Evolutionary conservation across 92 coral and sea anemone genomes (phyloP).

Genomic region (Phymanthus crucifer): DNA sequence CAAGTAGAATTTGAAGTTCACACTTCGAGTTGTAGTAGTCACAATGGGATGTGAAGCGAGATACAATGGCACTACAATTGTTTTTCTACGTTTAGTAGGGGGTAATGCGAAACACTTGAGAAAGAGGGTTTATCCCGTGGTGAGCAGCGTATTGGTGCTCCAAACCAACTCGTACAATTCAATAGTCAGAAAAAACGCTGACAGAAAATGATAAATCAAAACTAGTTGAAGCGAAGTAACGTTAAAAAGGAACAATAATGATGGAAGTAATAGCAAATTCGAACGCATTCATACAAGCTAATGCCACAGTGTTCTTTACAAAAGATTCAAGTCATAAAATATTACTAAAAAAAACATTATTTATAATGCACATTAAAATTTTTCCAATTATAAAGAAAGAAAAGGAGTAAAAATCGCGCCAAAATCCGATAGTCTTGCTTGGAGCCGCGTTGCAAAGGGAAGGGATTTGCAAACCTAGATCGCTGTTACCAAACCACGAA

Average conservation of each 20-base stretch:
- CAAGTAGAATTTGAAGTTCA: slow-evolving; percentile 7
- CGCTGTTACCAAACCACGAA: not conserved
- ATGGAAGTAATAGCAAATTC: not conserved
- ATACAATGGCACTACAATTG: slow-evolving; percentile 18
- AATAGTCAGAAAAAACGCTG: slow-evolving; percentile 22
- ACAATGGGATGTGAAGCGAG: slow-evolving; percentile 12
- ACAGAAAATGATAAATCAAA: slow-evolving; percentile 19
- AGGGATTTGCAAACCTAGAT: not conserved
- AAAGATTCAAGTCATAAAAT: slow-evolving; percentile 28
- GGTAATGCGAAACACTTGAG: slow-evolving; percentile 23
- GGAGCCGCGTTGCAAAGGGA: not conserved
- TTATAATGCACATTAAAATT: slow-evolving; percentile 9
- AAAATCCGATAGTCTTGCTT: not conserved
- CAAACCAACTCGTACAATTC: slow-evolving; percentile 21
- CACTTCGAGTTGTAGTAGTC: not conserved
- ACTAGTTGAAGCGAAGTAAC: not conserved
- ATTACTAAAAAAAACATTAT: slow-evolving; percentile 26
- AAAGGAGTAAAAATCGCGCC: not conserved
- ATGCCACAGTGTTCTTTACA: slow-evolving; percentile 6
- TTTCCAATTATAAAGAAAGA: slow-evolving; percentile 1
- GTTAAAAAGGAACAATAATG: not conserved
- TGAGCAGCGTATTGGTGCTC: not conserved
- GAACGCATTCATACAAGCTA: slow-evolving; percentile 1
- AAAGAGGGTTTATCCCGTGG: slow-evolving; percentile 11
- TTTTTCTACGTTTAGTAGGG: slow-evolving; percentile 16